Evolutionary conservation across 2,888 invertebrate species (phyloP), one percentile per base, ranked within the genome.

Genomic region (Lysandra coridon): DNA sequence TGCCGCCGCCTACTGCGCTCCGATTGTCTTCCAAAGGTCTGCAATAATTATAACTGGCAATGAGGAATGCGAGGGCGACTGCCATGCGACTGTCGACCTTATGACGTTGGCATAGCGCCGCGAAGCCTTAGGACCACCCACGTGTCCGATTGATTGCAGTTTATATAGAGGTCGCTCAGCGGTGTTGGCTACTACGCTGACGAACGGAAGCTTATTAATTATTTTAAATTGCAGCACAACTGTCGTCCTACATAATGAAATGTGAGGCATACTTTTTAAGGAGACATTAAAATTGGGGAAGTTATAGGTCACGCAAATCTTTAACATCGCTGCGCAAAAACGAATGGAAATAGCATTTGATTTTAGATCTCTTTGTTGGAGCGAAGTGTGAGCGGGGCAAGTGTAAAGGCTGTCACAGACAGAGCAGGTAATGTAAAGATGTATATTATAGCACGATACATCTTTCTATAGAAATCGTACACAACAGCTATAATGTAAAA

Each of bases 41-140:
- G 88, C 89, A 90, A 84, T 82, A 85, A 85, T 87, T 87, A 88
- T 85, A 85, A 86, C 85, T 84, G 86, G 86, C 85, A 86, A 85
- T 85, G 80, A 73, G 78, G 76, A 78, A n/a, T 74, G 53, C 23
- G 12, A 62, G 49, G 14, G 73, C 62, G 79, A 73, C 62, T 62
- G 75, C 49, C n/a, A 4, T 69, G 73, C 73, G 10, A 78, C 69
- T 73, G 57, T n/a, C 77, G 17, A 40, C 62, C 78, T 60, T 81
- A 81, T 53, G 14, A 0, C 30, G 44, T 17, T 4, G 40, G 2
- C 7, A 60, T 79, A 79, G 10, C 30, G 62, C 40, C 12, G 57
- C 12, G 74, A 62, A 75, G 60, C 62, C 75, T 79, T 44, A 53
- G 37, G 80, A 62, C 80, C 81, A 79, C 81, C 80, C 79, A 81